Evolutionary conservation across 2,113 vertebrate species (phyloP).

Genomic region (Isichthys henryi): DNA sequence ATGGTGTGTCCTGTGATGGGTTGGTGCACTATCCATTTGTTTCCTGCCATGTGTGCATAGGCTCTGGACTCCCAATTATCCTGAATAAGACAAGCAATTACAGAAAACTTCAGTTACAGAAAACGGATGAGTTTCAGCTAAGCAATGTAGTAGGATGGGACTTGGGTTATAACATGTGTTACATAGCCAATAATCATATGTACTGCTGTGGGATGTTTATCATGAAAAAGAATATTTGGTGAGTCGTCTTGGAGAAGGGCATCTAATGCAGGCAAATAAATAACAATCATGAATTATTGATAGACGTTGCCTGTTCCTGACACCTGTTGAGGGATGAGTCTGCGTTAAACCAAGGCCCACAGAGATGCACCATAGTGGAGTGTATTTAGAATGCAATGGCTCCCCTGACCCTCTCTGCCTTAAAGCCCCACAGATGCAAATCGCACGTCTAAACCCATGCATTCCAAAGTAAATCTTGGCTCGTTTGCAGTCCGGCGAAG

Average conservation of each 20-base stretch:
- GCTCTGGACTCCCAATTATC: not conserved
- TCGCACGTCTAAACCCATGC: not conserved
- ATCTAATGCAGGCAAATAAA: not conserved
- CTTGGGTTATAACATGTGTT: not conserved
- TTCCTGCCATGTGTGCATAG: not conserved
- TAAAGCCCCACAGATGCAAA: not conserved
- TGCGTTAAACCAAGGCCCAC: not conserved
- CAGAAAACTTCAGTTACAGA: not conserved
- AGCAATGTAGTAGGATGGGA: not conserved
- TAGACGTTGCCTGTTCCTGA: not conserved
- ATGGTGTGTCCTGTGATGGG: not conserved
- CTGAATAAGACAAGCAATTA: not conserved
- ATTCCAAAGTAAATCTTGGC: not conserved
- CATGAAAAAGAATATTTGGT: not conserved
- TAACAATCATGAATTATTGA: slow-evolving; percentile 14
- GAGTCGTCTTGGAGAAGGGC: not conserved
- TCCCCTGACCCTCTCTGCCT: not conserved
- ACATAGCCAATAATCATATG: not conserved
- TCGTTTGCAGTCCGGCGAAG: not conserved
- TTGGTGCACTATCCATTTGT: not conserved
- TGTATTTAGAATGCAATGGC: not conserved
- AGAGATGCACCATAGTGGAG: not conserved
- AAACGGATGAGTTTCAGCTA: not conserved
- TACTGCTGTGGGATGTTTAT: not conserved
- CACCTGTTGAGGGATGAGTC: not conserved